Evolutionary conservation across 2,797 vertebrate genomes (phyloP).

Genomic region (Manis crassicaudata): DNA sequence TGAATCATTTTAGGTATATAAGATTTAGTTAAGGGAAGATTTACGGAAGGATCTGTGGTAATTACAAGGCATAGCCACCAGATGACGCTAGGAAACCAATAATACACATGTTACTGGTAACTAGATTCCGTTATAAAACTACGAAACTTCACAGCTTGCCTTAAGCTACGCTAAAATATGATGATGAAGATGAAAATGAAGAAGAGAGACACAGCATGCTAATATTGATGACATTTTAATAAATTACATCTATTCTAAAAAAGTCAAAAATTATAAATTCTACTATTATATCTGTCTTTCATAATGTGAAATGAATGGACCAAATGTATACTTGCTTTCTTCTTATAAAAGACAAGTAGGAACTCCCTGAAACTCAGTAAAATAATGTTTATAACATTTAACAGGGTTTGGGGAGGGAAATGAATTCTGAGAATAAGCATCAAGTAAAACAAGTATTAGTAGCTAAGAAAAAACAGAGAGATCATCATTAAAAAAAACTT

Average conservation of each 20-base stretch:
- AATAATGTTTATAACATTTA: not conserved
- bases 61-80: slow-evolving; percentile 65
- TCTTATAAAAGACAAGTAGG: not conserved
- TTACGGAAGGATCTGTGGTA: not conserved
- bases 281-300: not conserved
- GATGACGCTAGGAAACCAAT: slow-evolving; percentile 66
- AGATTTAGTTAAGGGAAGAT: not conserved
- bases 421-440: not conserved
- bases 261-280: not conserved
- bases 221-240: slow-evolving; percentile 3
- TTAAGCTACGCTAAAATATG: slow-evolving; percentile 4
- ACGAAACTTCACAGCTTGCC: not conserved
- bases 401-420: not conserved
- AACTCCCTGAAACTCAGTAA: not conserved
- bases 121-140: not conserved
- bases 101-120: not conserved
- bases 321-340: not conserved
- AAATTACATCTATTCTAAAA: slow-evolving; percentile 9
- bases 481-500: not conserved
- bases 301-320: not conserved
- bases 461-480: not conserved
- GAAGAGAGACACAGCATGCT: not conserved
- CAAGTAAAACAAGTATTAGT: not conserved
- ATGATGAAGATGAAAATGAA: not conserved
- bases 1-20: not conserved